phyloP scores from a whole-genome alignment of 2,888 invertebrate genomes.

The Harmothoe impar region DNA sequence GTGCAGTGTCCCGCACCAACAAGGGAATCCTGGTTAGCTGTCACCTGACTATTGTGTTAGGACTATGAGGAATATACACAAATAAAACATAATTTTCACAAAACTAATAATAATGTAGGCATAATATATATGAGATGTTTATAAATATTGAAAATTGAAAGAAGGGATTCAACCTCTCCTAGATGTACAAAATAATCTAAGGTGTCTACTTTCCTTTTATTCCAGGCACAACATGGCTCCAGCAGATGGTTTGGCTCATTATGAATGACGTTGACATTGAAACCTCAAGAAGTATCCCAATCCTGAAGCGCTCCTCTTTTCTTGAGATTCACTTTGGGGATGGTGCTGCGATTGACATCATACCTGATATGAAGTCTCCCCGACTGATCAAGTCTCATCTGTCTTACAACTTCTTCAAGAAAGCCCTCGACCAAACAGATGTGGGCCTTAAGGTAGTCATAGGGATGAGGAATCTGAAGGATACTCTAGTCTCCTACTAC shows the following conservation, averaged over 20 bases:
- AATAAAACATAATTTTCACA: not conserved
- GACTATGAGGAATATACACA: too few relatives aligned
- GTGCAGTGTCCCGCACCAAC: too few relatives aligned
- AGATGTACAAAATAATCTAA: not conserved
- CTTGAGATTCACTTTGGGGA: not conserved
- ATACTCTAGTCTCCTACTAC: slow-evolving; percentile 65
- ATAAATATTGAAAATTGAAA: not conserved
- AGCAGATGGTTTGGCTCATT: slow-evolving; percentile 83
- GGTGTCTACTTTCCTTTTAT: not conserved
- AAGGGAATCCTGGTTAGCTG: too few relatives aligned
- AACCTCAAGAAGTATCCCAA: slow-evolving; percentile 76
- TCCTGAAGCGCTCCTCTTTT: slow-evolving; percentile 69
- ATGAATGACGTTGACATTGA: slow-evolving; percentile 81
- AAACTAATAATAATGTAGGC: not conserved
- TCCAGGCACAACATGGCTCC: slow-evolving; percentile 84
- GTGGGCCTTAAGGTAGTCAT: slow-evolving; percentile 46
- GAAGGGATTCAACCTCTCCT: not conserved
- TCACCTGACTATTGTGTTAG: too few relatives aligned
- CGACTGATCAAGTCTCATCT: slow-evolving; percentile 63
- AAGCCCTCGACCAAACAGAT: not conserved
- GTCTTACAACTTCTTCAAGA: slow-evolving; percentile 30
- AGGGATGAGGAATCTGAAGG: slow-evolving; percentile 66
- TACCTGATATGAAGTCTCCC: not conserved
- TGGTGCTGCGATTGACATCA: not conserved
- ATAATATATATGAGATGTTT: too few relatives aligned